A percentile compares a stretch with the other conserved stretches of the same genome.
Conservation (phyloP, 1,140 invertebrate species). For the Acromyrmex heyeri region DNA sequence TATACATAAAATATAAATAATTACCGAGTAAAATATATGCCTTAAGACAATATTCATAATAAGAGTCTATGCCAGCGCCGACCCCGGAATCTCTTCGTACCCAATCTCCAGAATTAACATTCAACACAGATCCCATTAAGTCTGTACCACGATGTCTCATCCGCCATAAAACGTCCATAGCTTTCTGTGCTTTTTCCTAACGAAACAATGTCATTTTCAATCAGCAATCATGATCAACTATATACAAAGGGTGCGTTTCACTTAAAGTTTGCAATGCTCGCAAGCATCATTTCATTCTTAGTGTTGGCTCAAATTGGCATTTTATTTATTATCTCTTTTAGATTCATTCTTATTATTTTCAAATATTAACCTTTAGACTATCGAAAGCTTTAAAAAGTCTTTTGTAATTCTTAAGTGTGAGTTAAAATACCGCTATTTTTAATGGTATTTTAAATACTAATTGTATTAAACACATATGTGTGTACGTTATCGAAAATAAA, state of each 20-base stretch:
- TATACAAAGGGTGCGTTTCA: background rate
- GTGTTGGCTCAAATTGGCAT: too few relatives aligned
- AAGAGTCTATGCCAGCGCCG: slow-evolving; percentile 99
- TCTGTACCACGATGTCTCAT: slow-evolving; percentile 96
- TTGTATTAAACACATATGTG: too few relatives aligned
- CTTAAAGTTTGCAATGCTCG: too few relatives aligned
- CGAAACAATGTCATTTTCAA: slow-evolving; percentile 36
- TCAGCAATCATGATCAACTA: background rate
- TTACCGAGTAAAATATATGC: slow-evolving; percentile 92
- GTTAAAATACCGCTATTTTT: too few relatives aligned
- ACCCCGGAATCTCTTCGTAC: slow-evolving; percentile 97
- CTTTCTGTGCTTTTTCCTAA: slow-evolving; percentile 95
- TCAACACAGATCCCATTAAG: slow-evolving; percentile 97
- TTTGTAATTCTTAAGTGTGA: too few relatives aligned
- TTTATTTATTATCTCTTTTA: too few relatives aligned
- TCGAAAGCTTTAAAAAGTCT: too few relatives aligned
- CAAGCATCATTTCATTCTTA: too few relatives aligned
- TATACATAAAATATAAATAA: slow-evolving; percentile 20
- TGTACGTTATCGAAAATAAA: too few relatives aligned
- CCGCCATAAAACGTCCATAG: slow-evolving; percentile 99
- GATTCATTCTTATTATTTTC: too few relatives aligned
- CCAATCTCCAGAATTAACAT: slow-evolving; percentile 99
- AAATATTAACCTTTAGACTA: too few relatives aligned
- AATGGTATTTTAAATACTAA: too few relatives aligned
- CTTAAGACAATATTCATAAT: slow-evolving; percentile 99